phyloP scores from a whole-genome alignment of 2,888 invertebrate genomes.

The Drosophila tanythrix region DNA sequence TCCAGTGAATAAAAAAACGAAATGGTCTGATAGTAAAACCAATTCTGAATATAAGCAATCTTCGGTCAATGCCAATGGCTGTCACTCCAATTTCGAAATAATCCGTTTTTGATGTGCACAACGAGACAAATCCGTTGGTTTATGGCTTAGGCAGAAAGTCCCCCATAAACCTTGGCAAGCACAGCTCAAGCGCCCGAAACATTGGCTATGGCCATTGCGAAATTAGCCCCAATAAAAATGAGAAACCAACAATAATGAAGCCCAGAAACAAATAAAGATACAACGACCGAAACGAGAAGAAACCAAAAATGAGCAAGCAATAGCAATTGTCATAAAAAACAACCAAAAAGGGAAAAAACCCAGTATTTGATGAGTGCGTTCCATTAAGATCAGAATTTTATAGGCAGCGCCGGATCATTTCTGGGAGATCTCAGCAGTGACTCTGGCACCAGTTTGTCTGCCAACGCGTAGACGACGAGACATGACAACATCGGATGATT shows the following conservation, averaged over 20 bases:
- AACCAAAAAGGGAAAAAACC: neutral
- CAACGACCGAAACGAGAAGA: slow-evolving; percentile 12
- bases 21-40: slow-evolving; percentile 1
- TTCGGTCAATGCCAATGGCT: slow-evolving; percentile 45
- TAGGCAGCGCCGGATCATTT: slow-evolving; percentile 49
- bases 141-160: slow-evolving; percentile 41
- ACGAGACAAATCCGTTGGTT: slow-evolving; percentile 56
- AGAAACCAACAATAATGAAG: slow-evolving; percentile 29
- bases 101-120: slow-evolving; percentile 51
- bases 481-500: slow-evolving; percentile 65
- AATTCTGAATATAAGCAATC: slow-evolving; percentile 19
- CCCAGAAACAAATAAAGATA: neutral
- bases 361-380: slow-evolving; percentile 33
- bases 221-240: slow-evolving; percentile 52
- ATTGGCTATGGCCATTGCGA: slow-evolving; percentile 38
- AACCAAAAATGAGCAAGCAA: slow-evolving; percentile 25
- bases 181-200: slow-evolving; percentile 28
- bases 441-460: slow-evolving; percentile 77
- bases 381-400: slow-evolving; percentile 70
- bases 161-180: slow-evolving; percentile 50
- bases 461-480: slow-evolving; percentile 65
- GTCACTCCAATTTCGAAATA: slow-evolving; percentile 37
- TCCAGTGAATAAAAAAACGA: neutral
- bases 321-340: slow-evolving; percentile 48
- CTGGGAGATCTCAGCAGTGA: slow-evolving; percentile 41